Conservation (phyloP, 2,113 vertebrate species). For the Monopterus albus region DNA sequence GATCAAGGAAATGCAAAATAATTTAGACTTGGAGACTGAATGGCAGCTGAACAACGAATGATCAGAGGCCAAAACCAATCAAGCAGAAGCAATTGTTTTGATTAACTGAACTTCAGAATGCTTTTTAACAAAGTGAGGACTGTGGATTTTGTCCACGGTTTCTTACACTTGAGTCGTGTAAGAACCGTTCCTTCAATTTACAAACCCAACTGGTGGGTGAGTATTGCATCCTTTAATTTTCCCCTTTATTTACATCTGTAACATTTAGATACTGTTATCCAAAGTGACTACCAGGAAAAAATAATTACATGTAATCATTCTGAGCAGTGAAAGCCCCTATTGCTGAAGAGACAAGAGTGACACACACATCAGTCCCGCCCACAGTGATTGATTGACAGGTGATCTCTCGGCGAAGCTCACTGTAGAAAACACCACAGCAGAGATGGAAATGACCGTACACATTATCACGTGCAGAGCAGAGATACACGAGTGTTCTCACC, state of each 20-base stretch:
- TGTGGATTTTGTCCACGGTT: not conserved
- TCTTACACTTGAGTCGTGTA: too few species aligned
- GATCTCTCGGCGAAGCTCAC: conserved; percentile 7
- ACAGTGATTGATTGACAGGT: conserved; percentile 18
- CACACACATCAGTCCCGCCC: conserved; percentile 7
- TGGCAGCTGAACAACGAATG: not conserved
- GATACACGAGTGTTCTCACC: conserved; percentile 77
- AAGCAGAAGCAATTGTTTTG: not conserved
- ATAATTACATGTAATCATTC: not conserved
- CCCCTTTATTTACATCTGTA: not conserved
- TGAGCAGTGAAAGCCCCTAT: conserved; percentile 26
- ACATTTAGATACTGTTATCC: not conserved
- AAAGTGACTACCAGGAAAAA: not conserved
- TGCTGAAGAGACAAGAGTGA: too few species aligned
- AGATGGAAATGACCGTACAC: not conserved
- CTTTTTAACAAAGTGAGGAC: not conserved
- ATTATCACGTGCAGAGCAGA: not conserved
- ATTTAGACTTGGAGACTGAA: not conserved
- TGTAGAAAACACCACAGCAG: conserved; percentile 9
- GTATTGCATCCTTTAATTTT: not conserved
- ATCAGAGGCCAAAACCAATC: not conserved
- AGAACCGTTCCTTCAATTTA: too few species aligned
- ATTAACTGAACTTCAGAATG: not conserved
- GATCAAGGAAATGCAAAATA: not conserved
- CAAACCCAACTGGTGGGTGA: not conserved